Evolutionary conservation across 2,113 vertebrate genomes (phyloP).

Genomic region (Pipa parva): DNA sequence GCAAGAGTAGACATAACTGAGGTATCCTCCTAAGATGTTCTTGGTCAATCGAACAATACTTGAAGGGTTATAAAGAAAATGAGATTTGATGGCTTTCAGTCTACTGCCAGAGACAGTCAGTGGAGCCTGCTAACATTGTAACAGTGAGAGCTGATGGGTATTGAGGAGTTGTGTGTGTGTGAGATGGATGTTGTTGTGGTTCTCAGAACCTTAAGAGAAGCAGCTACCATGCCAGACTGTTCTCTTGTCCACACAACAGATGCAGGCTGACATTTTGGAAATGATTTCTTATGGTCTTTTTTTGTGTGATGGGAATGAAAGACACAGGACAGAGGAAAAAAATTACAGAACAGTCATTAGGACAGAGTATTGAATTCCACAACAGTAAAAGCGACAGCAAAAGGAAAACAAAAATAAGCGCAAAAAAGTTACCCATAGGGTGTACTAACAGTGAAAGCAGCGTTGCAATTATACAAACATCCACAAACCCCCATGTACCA

Average conservation of each 20-base stretch:
- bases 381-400: slow-evolving; percentile 94
- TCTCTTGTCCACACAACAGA: slow-evolving; percentile 6
- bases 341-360: slow-evolving; percentile 54
- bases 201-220: background rate
- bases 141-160: too few species aligned
- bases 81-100: slow-evolving; percentile 7
- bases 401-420: slow-evolving; percentile 64
- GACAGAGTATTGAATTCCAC: slow-evolving; percentile 78
- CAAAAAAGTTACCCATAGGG: slow-evolving; percentile 75
- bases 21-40: too few species aligned
- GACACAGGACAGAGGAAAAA: slow-evolving; percentile 33
- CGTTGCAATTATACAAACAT: slow-evolving; percentile 96
- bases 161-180: too few species aligned
- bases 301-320: slow-evolving; percentile 20
- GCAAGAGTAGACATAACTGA: too few species aligned
- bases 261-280: slow-evolving; percentile 18
- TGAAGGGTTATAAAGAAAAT: too few species aligned
- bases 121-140: background rate
- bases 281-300: slow-evolving; percentile 20
- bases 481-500: slow-evolving; percentile 95
- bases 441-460: slow-evolving; percentile 95
- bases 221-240: background rate
- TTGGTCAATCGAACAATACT: too few species aligned
- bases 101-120: background rate
- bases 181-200: too few species aligned